Evolutionary conservation across 2,113 vertebrate genomes (phyloP).

Genomic region (Oxyruncus cristatus): DNA sequence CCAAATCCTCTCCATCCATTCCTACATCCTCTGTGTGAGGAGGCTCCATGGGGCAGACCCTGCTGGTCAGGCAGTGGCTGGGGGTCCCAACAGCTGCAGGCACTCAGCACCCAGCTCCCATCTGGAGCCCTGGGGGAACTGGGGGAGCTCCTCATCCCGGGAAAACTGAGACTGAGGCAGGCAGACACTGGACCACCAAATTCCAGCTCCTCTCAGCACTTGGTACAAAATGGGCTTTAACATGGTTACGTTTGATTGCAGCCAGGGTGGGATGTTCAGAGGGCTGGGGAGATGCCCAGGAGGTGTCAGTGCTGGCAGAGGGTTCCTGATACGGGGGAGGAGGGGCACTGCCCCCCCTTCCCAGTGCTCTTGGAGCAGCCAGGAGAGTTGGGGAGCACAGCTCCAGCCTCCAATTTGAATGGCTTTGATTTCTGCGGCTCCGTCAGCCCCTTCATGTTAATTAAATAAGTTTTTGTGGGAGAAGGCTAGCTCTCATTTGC

Average conservation of each 20-base stretch:
- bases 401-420: conserved; percentile 57
- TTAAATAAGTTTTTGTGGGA: conserved; percentile 9
- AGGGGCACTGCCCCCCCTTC: not conserved
- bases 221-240: not conserved
- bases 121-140: too few species aligned
- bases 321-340: not conserved
- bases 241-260: rapidly evolving
- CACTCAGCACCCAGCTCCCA: not conserved
- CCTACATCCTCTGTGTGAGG: not conserved
- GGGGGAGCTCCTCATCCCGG: not conserved
- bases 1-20: not conserved
- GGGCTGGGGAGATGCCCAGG: not conserved
- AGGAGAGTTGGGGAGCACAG: not conserved
- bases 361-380: not conserved
- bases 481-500: conserved; percentile 44
- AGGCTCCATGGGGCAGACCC: not conserved
- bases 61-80: rapidly evolving
- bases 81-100: rapidly evolving
- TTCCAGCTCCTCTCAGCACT: not conserved
- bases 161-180: not conserved
- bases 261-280: rapidly evolving
- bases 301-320: not conserved
- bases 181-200: too few species aligned
- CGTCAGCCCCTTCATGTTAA: conserved; percentile 26
- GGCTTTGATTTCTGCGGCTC: conserved; percentile 47